Conservation (phyloP, 2,797 vertebrate genomes). For the Choloepus didactylus region DNA sequence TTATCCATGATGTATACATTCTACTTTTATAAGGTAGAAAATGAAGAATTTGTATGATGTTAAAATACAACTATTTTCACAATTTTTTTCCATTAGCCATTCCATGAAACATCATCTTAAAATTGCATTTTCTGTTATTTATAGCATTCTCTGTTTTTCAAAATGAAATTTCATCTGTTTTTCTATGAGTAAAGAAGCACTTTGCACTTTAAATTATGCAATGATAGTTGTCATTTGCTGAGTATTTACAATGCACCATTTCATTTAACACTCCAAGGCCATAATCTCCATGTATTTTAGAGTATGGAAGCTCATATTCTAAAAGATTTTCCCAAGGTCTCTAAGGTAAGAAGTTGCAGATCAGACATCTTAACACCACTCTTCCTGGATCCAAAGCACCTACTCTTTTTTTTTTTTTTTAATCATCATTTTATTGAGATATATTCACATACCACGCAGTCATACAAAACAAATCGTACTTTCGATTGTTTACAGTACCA, state of each 20-base stretch:
- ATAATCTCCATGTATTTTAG: not conserved
- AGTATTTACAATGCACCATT: not conserved
- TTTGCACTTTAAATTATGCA: not conserved
- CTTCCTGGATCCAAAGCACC: not conserved
- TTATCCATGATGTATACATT: not conserved
- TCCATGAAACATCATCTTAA: constrained; percentile 16
- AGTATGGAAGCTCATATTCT: not conserved
- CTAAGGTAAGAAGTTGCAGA: not conserved
- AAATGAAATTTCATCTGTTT: not conserved
- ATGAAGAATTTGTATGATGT: not conserved
- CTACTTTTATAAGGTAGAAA: not conserved
- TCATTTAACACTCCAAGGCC: not conserved
- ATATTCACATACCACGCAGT: too few species aligned
- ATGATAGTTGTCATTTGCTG: not conserved
- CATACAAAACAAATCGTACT: too few species aligned
- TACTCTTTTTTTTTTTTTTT: too few species aligned
- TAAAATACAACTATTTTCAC: not conserved
- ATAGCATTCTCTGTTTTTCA: not conserved
- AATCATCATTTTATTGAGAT: too few species aligned
- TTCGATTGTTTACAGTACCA: too few species aligned
- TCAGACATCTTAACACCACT: not conserved
- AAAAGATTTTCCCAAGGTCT: not conserved
- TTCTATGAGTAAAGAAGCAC: not conserved
- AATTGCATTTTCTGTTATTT: not conserved
- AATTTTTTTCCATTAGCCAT: not conserved